Percentiles rank a stretch among this genome's conserved stretches.
Conservation (phyloP, 2,113 vertebrate species). For the Tupaia chinensis region DNA sequence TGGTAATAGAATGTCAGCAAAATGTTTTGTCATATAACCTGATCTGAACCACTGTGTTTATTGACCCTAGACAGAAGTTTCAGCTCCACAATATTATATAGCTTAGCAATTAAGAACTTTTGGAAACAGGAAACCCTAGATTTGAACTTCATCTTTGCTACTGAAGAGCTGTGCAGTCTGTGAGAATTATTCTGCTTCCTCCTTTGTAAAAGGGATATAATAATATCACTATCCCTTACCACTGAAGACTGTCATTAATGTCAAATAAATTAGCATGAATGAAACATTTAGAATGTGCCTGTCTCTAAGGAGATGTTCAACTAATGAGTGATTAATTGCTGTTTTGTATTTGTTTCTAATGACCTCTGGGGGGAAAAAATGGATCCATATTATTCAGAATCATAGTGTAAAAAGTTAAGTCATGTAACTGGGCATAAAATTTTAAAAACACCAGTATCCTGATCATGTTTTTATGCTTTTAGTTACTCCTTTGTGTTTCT, state of each 20-base stretch:
- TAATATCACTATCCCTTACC: background rate
- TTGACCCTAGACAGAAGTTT: background rate
- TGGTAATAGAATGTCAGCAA: background rate
- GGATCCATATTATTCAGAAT: background rate
- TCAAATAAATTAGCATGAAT: background rate
- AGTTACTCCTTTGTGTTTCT: background rate
- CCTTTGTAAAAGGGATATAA: background rate
- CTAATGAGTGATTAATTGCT: background rate
- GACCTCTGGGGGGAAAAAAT: background rate
- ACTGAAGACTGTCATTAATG: background rate
- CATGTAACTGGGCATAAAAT: background rate
- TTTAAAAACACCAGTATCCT: background rate
- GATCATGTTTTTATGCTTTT: no score
- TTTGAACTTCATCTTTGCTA: background rate
- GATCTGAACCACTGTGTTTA: background rate
- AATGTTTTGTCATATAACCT: background rate
- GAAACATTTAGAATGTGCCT: background rate
- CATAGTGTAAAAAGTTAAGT: background rate
- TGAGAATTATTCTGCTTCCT: background rate
- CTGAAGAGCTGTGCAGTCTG: background rate
- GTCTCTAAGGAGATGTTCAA: background rate
- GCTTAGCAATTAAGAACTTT: background rate
- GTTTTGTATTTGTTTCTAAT: background rate
- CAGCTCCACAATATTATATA: no score
- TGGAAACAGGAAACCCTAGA: background rate